phyloP scores from a whole-genome alignment of 2,113 vertebrate species.

The Brachyhypopomus occidentalis region DNA sequence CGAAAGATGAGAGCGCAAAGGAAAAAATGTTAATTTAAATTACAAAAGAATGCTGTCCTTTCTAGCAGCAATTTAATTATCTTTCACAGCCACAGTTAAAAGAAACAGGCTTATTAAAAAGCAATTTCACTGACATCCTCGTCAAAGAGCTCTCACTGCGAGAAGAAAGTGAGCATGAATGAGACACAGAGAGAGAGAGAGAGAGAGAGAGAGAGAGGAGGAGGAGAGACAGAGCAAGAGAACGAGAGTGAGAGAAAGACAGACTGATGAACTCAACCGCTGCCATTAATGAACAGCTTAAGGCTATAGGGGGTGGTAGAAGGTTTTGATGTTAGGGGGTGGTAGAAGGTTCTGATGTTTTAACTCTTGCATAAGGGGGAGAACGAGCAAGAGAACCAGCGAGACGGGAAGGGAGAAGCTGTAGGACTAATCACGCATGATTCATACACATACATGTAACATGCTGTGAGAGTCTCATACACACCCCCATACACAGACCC shows the following conservation, averaged over 20 bases:
- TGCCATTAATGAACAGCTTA: conserved; percentile 81
- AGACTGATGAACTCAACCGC: conserved; percentile 75
- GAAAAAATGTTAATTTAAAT: conserved; percentile 79
- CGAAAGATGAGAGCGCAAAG: conserved; percentile 5
- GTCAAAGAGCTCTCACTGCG: conserved; percentile 73
- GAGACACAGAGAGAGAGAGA: conserved; percentile 36
- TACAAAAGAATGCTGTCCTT: conserved; percentile 80
- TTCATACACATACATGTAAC: conserved; percentile 21
- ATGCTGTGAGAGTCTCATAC: neutral
- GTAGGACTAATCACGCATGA: conserved; percentile 46
- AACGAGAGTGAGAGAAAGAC: conserved; percentile 52
- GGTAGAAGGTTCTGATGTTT: conserved; percentile 70
- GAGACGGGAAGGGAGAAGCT: conserved; percentile 61
- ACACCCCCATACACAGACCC: conserved; percentile 52
- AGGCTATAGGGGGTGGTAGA: conserved; percentile 75
- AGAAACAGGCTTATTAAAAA: conserved; percentile 80
- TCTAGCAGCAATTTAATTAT: conserved; percentile 80
- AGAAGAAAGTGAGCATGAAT: conserved; percentile 32
- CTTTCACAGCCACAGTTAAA: conserved; percentile 76
- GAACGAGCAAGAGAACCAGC: conserved; percentile 6
- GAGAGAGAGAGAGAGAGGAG: conserved; percentile 61
- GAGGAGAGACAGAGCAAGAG: too few species aligned
- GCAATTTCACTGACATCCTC: conserved; percentile 81
- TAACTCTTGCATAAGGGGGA: conserved; percentile 70
- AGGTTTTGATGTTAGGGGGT: conserved; percentile 71